Evolutionary conservation across 2,888 invertebrate genomes (phyloP).

Genomic region (Rhagium mordax): DNA sequence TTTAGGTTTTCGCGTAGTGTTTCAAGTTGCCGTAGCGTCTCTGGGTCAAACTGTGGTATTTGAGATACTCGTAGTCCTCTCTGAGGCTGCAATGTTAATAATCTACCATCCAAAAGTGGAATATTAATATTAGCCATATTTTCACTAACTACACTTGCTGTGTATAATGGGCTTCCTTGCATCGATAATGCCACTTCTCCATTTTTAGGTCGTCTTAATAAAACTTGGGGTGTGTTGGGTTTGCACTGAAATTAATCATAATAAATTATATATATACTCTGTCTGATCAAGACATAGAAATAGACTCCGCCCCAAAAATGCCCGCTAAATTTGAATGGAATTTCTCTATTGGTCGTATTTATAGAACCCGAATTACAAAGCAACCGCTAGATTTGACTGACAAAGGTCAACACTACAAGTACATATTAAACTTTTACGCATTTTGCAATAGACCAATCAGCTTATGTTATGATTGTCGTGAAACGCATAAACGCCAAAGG

Average conservation of each 20-base stretch:
- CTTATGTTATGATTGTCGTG: too few species aligned
- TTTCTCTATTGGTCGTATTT: too few species aligned
- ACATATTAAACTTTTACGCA: too few species aligned
- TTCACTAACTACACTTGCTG: constrained; percentile 71
- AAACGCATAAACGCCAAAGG: too few species aligned
- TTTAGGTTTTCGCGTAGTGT: constrained; percentile 47
- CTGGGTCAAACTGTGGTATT: constrained; percentile 68
- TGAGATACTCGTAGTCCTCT: constrained; percentile 68
- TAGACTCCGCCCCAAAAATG: too few species aligned
- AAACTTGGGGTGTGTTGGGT: constrained; percentile 76
- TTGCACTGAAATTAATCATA: constrained; percentile 67
- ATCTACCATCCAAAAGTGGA: constrained; percentile 76
- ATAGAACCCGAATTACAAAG: too few species aligned
- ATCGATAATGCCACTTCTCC: constrained; percentile 80
- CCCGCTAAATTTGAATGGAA: too few species aligned
- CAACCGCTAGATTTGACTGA: too few species aligned
- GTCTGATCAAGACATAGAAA: too few species aligned
- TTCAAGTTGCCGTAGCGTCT: constrained; percentile 71
- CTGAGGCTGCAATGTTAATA: constrained; percentile 77
- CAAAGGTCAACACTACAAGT: too few species aligned
- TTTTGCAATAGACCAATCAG: too few species aligned
- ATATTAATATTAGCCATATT: constrained; percentile 78
- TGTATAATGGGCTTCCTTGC: constrained; percentile 79
- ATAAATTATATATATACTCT: too few species aligned
- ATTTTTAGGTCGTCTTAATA: constrained; percentile 75